Evolutionary conservation across 2,113 vertebrate species (phyloP).

Genomic region (Bos taurus): ARS-UCD2.0 NC_037345.1:44870001-44870500

Average conservation of each 20-base stretch:
- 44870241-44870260: background rate
- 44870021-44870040: background rate
- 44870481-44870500: background rate
- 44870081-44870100: background rate
- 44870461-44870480: background rate
- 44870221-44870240: background rate
- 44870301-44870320: background rate
- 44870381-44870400: background rate
- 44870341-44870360: background rate
- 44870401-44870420: background rate
- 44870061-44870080: background rate
- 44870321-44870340: background rate
- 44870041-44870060: background rate
- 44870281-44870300: background rate
- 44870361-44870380: background rate
- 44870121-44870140: background rate
- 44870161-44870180: constrained; percentile 5
- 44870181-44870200: background rate
- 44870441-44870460: background rate
- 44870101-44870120: background rate
- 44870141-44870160: background rate
- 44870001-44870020: background rate
- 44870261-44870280: background rate
- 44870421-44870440: accelerated
- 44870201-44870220: background rate